These are phyloP conservation scores for Erythrolamprus reginae DNA, from an alignment of 2,113 vertebrate genomes.

Conservation along the genomic window DNA sequence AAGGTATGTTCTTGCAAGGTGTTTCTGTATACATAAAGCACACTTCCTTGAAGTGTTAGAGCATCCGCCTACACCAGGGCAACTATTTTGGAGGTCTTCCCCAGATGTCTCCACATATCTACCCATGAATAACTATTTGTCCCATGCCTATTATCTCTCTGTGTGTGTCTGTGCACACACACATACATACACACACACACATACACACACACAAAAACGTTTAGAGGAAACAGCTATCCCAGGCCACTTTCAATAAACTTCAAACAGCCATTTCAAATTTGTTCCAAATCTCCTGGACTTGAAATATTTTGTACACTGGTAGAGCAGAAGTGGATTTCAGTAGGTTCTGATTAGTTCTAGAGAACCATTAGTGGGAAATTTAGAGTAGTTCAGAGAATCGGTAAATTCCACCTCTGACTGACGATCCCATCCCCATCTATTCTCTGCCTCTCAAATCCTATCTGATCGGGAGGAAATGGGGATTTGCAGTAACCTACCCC, in stretches of 20 bases:
- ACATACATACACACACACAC: too few species aligned
- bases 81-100: neutral
- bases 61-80: neutral
- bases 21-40: neutral
- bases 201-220: too few species aligned
- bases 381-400: too few species aligned
- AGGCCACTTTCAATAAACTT: neutral
- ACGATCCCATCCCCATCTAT: too few species aligned
- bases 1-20: neutral
- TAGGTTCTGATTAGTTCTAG: too few species aligned
- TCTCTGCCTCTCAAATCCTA: too few species aligned
- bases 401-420: too few species aligned
- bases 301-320: neutral
- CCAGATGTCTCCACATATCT: neutral
- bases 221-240: neutral
- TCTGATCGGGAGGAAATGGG: too few species aligned
- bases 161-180: neutral
- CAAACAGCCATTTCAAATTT: neutral
- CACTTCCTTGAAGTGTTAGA: neutral
- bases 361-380: too few species aligned
- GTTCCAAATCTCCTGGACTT: neutral
- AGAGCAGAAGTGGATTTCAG: neutral
- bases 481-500: too few species aligned
- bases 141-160: neutral
- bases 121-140: neutral